A percentile compares a stretch with the other conserved stretches of the same genome.
These are phyloP conservation scores for Emydocephalus ijimae DNA, from an alignment of 2,113 vertebrate species.

Conservation along the genomic window DNA sequence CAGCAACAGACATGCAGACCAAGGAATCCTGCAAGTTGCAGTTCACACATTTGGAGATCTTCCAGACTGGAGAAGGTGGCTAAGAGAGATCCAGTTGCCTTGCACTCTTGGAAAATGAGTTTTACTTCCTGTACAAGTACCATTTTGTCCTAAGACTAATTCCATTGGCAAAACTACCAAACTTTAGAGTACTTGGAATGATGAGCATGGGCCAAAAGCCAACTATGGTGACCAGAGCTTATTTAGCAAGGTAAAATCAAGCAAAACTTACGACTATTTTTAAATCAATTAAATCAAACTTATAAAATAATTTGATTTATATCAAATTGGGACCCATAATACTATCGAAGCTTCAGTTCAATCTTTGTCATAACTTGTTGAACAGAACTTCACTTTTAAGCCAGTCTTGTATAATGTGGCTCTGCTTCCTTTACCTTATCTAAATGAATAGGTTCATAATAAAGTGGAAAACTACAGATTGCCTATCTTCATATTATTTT, in stretches of 20 bases:
- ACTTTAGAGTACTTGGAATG: background rate
- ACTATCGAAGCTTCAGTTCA: background rate
- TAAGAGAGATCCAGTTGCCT: background rate
- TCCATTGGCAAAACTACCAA: background rate
- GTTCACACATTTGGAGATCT: background rate
- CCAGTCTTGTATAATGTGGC: background rate
- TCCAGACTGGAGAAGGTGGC: background rate
- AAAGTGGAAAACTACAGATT: background rate
- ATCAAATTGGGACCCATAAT: background rate
- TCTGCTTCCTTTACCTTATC: background rate
- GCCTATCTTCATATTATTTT: background rate
- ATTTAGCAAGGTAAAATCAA: background rate
- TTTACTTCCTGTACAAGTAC: background rate
- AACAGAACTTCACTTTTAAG: background rate
- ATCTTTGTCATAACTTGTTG: background rate
- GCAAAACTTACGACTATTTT: background rate
- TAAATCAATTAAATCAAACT: background rate
- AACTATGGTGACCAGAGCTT: background rate
- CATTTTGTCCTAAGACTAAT: background rate
- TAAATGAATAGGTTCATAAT: background rate
- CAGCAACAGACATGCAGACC: background rate
- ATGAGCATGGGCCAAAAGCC: background rate
- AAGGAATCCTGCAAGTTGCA: background rate
- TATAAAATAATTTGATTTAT: background rate
- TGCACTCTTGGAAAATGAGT: background rate